Conservation (phyloP, 2,113 vertebrate genomes). For the Ranitomeya imitator region DNA sequence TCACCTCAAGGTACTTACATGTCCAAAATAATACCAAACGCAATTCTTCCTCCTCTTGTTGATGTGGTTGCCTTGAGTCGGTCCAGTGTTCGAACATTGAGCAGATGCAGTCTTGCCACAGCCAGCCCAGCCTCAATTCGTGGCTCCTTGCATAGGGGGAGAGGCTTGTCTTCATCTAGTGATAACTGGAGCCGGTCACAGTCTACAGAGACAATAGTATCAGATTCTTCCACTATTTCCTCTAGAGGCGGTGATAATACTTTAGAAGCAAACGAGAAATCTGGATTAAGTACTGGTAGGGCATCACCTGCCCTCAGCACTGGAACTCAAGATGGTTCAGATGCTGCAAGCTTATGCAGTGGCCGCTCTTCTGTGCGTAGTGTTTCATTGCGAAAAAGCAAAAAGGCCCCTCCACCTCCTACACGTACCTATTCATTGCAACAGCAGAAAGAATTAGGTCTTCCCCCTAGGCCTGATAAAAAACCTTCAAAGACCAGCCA, state of each 20-base stretch:
- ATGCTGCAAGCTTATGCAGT: slow-evolving; percentile 70
- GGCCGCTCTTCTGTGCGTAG: slow-evolving; percentile 75
- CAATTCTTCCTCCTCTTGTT: slow-evolving; percentile 87
- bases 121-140: slow-evolving; percentile 83
- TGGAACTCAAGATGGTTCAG: slow-evolving; percentile 67
- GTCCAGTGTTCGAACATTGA: slow-evolving; percentile 78
- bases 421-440: slow-evolving; percentile 88
- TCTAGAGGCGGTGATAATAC: slow-evolving; percentile 76
- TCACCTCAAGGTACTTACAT: slow-evolving; percentile 92
- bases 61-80: slow-evolving; percentile 87
- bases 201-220: slow-evolving; percentile 88
- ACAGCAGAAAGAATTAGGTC: slow-evolving; percentile 72
- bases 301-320: slow-evolving; percentile 63
- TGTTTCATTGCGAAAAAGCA: slow-evolving; percentile 88
- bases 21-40: slow-evolving; percentile 96
- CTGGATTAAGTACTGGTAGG: slow-evolving; percentile 50
- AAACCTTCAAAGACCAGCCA: slow-evolving; percentile 59
- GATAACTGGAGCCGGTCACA: slow-evolving; percentile 88
- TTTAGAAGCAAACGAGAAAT: slow-evolving; percentile 47
- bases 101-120: slow-evolving; percentile 83
- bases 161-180: slow-evolving; percentile 73
- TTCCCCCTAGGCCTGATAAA: slow-evolving; percentile 70
- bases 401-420: slow-evolving; percentile 81
- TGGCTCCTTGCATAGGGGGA: slow-evolving; percentile 71
- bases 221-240: slow-evolving; percentile 84